These are phyloP conservation scores for Calliphora vomitoria DNA, from an alignment of 2,888 invertebrate species.

Conservation along the genomic window DNA sequence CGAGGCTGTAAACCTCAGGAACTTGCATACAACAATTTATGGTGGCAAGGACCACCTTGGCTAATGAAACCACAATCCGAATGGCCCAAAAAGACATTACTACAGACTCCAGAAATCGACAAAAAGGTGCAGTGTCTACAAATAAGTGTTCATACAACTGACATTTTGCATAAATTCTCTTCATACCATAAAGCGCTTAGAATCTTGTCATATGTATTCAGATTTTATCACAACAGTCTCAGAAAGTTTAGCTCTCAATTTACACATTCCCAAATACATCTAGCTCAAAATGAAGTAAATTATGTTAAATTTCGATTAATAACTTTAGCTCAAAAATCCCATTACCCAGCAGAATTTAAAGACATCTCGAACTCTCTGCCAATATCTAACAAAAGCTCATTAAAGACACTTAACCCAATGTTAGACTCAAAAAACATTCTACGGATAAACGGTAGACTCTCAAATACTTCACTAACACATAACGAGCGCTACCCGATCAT, in stretches of 20 bases:
- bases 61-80: too few species aligned
- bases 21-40: too few species aligned
- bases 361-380: neutral
- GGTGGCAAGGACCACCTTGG: too few species aligned
- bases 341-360: neutral
- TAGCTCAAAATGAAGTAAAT: conserved; percentile 8
- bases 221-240: neutral
- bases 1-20: too few species aligned
- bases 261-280: neutral
- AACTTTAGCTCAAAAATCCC: conserved; percentile 1
- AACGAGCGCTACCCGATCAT: conserved; percentile 36
- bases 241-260: neutral
- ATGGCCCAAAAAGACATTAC: neutral
- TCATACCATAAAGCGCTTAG: neutral
- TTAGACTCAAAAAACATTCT: conserved; percentile 1
- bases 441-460: conserved; percentile 16
- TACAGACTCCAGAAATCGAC: neutral
- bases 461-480: conserved; percentile 13
- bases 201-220: conserved; percentile 12
- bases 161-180: conserved; percentile 11
- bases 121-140: neutral
- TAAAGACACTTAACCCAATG: conserved; percentile 25
- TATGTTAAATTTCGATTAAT: conserved; percentile 22
- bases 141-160: neutral
- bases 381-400: conserved; percentile 6